These are phyloP conservation scores for Dasypus novemcinctus DNA, from an alignment of 2,113 vertebrate species.

Conservation along the genomic window DNA sequence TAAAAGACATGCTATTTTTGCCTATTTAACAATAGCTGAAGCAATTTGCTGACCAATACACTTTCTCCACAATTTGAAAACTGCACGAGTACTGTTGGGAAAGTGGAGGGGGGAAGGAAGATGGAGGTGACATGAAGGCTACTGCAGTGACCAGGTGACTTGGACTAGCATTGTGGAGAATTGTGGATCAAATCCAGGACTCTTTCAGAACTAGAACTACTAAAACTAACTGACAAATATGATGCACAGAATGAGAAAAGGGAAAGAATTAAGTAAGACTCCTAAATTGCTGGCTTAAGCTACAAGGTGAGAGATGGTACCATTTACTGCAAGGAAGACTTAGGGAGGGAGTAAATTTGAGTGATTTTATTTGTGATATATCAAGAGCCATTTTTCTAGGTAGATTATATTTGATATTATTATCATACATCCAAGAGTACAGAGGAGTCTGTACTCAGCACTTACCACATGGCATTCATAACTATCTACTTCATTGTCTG, in stretches of 20 bases:
- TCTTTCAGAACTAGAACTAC: not conserved
- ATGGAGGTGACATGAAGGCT: not conserved
- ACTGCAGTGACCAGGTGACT: not conserved
- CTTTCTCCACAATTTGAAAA: not conserved
- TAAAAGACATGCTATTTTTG: not conserved
- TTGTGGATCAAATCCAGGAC: not conserved
- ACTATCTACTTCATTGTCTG: not conserved
- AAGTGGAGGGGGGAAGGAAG: not conserved
- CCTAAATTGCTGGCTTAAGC: not conserved
- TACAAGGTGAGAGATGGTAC: not conserved
- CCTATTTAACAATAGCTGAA: not conserved
- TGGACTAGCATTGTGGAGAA: not conserved
- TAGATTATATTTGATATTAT: not conserved
- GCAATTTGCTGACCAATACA: not conserved
- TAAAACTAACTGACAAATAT: not conserved
- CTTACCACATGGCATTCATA: not conserved
- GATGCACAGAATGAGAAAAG: not conserved
- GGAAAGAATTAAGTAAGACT: not conserved
- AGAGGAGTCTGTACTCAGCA: not conserved
- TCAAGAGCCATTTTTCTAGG: not conserved
- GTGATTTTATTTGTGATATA: not conserved
- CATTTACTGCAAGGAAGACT: not conserved
- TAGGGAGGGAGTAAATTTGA: not conserved
- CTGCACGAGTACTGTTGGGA: not conserved
- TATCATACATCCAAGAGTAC: not conserved